phyloP scores from a whole-genome alignment of 1,140 invertebrate genomes.

The Portunus trituberculatus region DNA sequence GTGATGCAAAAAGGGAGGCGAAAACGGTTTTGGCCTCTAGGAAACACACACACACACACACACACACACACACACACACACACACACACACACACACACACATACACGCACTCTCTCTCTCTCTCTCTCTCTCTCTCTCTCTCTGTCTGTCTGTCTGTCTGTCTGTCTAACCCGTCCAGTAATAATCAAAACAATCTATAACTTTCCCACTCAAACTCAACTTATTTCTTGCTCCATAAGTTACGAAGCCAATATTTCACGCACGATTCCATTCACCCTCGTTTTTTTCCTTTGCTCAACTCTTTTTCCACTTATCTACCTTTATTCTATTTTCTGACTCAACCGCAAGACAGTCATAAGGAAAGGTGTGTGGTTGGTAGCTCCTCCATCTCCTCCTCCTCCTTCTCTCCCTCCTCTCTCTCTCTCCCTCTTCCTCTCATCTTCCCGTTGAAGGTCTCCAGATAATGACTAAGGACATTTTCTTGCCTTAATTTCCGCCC shows the following conservation, averaged over 20 bases:
- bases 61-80: too few species aligned
- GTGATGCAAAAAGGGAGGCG: too few species aligned
- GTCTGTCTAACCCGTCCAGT: too few species aligned
- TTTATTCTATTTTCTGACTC: not conserved
- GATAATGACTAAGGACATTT: conserved; percentile 3
- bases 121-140: not conserved
- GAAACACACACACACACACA: too few species aligned
- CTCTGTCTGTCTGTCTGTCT: too few species aligned
- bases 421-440: not conserved
- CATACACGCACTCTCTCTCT: not conserved
- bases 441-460: not conserved
- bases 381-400: not conserved
- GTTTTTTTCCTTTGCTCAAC: not conserved
- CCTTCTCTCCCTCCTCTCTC: not conserved
- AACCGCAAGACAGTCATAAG: too few species aligned
- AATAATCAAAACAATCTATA: too few species aligned
- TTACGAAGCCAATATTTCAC: not conserved
- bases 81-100: too few species aligned
- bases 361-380: too few species aligned
- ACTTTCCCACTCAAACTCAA: too few species aligned
- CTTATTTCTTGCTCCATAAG: too few species aligned
- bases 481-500: conserved; percentile 5
- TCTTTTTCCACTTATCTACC: not conserved
- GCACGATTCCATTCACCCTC: not conserved
- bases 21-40: not conserved